Base-by-base conservation (phyloP, 1,140 invertebrate species). In the Coptotermes formosanus region DNA sequence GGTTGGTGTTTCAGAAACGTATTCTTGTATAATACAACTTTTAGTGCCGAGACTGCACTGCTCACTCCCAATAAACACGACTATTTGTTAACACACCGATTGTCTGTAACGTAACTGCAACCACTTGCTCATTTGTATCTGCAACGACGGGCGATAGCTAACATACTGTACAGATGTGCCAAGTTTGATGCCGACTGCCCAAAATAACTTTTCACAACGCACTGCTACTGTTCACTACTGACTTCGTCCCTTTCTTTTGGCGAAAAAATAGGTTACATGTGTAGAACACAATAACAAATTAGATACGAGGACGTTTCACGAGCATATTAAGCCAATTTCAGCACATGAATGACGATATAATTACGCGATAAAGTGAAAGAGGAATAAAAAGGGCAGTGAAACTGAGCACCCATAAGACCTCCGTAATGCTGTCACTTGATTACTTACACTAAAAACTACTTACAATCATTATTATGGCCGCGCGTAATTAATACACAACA, bases 141-240 rank as follows among this genome's bases (percentile, higher is more conserved):
- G 12, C 52, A 55, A 55, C 52, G 52, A 55, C 52, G 52, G 52
- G n/a, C 64, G 8, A 75, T 75, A 75, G 64, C 64, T 75, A 75
- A 75, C 64, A 25, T 75, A 75, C 64, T 75, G 25, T 75, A 75
- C 64, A 75, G 64, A 11, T 75, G 64, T 75, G 64, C 64, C 64
- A 75, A 75, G 64, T 75, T 75, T 75, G 64, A 75, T 75, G n/a
- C 64, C 64, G 7, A 75, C n/a, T 75, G 64, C 64, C n/a, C 64
- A 75, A 75, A 75, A 75, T 75, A 75, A 75, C 64, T 75, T 75
- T 75, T 75, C 64, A 75, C 64, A 75, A 75, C 25, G 64, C 25
- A 75, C 64, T 75, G 64, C n/a, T 75, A 75, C 25, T 75, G 64
- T 75, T 75, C n/a, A 30, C 64, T 75, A 16, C 4, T 6, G n/a